Conservation (phyloP, 2,888 invertebrate genomes). For the Dorcus hopei region DNA sequence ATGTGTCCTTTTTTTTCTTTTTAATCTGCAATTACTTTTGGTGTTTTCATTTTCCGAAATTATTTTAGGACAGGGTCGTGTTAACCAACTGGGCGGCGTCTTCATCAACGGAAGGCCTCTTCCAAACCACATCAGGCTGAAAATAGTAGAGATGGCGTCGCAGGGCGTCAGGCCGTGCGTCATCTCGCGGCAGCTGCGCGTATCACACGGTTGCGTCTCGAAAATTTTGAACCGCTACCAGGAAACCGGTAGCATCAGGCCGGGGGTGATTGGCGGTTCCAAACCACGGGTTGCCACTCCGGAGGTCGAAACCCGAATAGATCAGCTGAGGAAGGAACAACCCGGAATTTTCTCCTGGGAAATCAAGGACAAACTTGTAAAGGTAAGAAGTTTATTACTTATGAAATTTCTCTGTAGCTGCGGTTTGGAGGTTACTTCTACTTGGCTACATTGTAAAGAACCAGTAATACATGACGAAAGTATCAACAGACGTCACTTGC, state of each 20-base stretch:
- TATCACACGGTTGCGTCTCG: constrained; percentile 97
- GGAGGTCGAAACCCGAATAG: constrained; percentile 87
- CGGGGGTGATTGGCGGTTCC: constrained; percentile 91
- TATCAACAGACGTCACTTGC: no score
- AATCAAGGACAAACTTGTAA: constrained; percentile 88
- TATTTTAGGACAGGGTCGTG: constrained; percentile 85
- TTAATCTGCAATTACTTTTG: not conserved
- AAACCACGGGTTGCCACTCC: constrained; percentile 93
- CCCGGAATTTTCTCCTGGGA: constrained; percentile 95
- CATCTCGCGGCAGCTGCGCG: constrained; percentile 89
- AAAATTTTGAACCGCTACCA: constrained; percentile 94
- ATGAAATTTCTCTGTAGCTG: no score
- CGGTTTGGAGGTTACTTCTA: no score
- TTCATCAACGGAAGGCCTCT: constrained; percentile 97
- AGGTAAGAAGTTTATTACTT: constrained; percentile 53
- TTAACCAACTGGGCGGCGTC: constrained; percentile 95
- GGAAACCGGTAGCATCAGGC: constrained; percentile 92
- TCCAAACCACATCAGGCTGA: constrained; percentile 90
- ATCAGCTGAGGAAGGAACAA: constrained; percentile 87
- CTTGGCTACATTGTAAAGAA: no score
- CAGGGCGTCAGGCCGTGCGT: constrained; percentile 93
- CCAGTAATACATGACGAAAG: no score
- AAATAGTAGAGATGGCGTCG: constrained; percentile 96
- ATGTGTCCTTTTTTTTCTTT: not conserved
- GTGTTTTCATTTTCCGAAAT: constrained; percentile 7